Base-by-base conservation (phyloP, 2,888 invertebrate genomes). In the Anodontia alba region DNA sequence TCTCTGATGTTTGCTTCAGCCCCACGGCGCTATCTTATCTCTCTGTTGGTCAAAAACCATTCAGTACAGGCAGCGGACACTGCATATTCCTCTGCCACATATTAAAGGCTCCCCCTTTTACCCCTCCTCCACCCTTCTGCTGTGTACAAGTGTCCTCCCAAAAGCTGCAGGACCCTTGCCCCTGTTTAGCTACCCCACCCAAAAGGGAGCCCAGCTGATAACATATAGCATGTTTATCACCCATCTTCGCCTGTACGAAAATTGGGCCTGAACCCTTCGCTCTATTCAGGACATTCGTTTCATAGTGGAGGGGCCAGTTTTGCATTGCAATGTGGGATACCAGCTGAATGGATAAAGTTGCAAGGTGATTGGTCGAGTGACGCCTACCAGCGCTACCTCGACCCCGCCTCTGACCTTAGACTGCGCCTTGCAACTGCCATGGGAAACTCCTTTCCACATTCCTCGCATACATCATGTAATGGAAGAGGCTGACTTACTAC, bases 321-420 rank as follows among this genome's bases (percentile, higher is more conserved):
- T n/a, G n/a, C n/a, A n/a, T n/a, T n/a, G n/a, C n/a, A n/a, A n/a
- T n/a, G n/a, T n/a, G n/a, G n/a, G n/a, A n/a, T n/a, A n/a, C n/a
- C n/a, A n/a, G n/a, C 71, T 0, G 76, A 80, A 0, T 54, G 75
- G 26, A 80, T 80, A 3, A 57, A 80, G 31, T 26, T 49, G 17
- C 80, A 80, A 31, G 76, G 76, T 0, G 80, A 80, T 43, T 76
- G 76, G 80, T 12, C 26, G 12, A 75, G 71, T 38, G 42, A 67
- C 43, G 79, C 79, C 5, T 79, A 79, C 51, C 26, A 73, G 36
- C 42, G 17, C 3, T 79, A 71, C 49, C 0, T 75, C n/a, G 74
- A 79, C 31, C 71, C 79, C 1, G 71, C 71, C 12, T 36, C 67
- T n/a, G 29, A 46, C 0, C 67, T 46, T n/a, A 54, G 72, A 0